These are phyloP conservation scores for Stercorarius parasiticus DNA, from an alignment of 2,113 vertebrate species.

Conservation along the genomic window DNA sequence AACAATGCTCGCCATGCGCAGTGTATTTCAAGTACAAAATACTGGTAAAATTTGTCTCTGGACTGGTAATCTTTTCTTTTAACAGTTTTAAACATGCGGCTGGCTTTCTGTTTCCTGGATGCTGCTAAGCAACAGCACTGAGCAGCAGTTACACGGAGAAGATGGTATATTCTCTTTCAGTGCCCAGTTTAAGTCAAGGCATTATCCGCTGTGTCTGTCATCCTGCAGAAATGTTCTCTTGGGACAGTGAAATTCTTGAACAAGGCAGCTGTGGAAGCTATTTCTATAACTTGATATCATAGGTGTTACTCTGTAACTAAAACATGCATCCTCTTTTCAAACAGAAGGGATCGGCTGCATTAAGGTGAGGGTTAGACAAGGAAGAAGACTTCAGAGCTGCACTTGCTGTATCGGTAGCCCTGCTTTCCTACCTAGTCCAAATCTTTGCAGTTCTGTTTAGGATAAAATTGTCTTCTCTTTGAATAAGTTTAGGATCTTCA, in stretches of 20 bases:
- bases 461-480: neutral
- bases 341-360: neutral
- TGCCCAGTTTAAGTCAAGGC: neutral
- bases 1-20: neutral
- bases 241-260: neutral
- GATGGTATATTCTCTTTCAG: neutral
- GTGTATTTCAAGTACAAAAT: neutral
- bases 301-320: neutral
- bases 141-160: neutral
- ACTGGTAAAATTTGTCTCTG: neutral
- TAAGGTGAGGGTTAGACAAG: neutral
- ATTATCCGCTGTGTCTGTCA: neutral
- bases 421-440: neutral
- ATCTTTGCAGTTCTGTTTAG: neutral
- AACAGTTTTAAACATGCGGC: neutral
- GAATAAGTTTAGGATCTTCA: neutral
- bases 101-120: neutral
- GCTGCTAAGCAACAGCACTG: neutral
- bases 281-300: neutral
- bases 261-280: neutral
- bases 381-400: neutral
- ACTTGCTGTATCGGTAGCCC: neutral
- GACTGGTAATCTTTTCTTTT: neutral
- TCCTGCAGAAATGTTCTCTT: neutral
- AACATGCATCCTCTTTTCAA: neutral